Evolutionary conservation across 1,140 invertebrate genomes (phyloP).

Genomic region (Habropoda laboriosa): DNA sequence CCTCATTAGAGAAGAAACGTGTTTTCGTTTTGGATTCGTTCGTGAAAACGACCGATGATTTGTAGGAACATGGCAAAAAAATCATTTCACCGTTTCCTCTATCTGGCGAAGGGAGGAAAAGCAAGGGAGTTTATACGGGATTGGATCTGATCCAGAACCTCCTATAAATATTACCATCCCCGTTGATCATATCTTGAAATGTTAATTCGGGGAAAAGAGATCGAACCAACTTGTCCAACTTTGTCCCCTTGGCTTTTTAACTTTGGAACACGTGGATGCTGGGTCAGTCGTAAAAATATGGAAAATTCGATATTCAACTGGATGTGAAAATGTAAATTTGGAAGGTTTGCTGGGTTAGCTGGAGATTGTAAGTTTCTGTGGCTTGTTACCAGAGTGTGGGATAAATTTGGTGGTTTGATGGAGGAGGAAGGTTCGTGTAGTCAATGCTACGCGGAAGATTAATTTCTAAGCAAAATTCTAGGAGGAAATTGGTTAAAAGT

Average conservation of each 20-base stretch:
- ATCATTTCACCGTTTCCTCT: conserved; percentile 10
- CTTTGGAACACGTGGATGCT: no score
- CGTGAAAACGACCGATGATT: conserved; percentile 6
- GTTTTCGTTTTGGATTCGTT: conserved; percentile 27
- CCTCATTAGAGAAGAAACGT: conserved; percentile 6
- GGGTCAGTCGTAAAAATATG: no score
- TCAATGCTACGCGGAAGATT: no score
- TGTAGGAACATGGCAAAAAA: background rate
- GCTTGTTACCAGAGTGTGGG: no score
- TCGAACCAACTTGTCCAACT: background rate
- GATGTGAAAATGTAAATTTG: no score
- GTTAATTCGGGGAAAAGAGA: conserved; percentile 7
- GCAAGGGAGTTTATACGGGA: background rate
- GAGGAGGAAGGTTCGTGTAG: no score
- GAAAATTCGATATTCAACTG: no score
- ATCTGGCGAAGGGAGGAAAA: background rate
- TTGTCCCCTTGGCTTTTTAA: background rate
- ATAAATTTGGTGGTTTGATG: no score
- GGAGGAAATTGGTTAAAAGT: no score
- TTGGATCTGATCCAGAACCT: conserved; percentile 33
- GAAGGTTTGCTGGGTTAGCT: no score
- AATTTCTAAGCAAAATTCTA: no score
- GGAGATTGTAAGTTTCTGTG: no score
- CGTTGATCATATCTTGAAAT: conserved; percentile 28
- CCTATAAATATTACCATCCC: conserved; percentile 34